Evolutionary conservation across 2,888 invertebrate genomes (phyloP).

Genomic region (Incurvaria masculella): DNA sequence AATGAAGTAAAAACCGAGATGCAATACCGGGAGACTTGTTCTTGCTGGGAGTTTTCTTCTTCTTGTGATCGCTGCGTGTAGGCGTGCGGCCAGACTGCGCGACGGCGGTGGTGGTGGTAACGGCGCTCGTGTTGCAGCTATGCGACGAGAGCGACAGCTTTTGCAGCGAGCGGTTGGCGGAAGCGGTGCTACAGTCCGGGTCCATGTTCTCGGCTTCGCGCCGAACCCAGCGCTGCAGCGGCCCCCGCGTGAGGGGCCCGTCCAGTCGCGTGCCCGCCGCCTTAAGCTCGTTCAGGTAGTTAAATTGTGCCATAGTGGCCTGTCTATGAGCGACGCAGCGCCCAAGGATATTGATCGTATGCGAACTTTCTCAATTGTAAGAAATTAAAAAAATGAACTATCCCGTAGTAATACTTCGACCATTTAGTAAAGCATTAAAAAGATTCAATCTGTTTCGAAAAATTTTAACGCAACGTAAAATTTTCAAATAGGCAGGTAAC

Average conservation of each 20-base stretch:
- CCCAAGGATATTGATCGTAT: not conserved
- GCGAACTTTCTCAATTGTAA: constrained; percentile 1
- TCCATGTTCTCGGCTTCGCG: constrained; percentile 61
- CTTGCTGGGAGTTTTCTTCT: constrained; percentile 65
- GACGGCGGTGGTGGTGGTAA: constrained; percentile 47
- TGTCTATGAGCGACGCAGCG: not conserved
- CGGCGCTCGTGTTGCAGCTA: constrained; percentile 51
- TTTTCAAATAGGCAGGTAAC: too few relatives aligned
- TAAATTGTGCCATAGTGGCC: constrained; percentile 82
- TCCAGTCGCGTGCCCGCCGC: constrained; percentile 70
- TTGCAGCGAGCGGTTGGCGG: constrained; percentile 63
- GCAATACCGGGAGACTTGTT: constrained; percentile 62
- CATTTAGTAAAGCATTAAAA: too few relatives aligned
- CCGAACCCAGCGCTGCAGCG: constrained; percentile 75
- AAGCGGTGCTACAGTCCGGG: constrained; percentile 37
- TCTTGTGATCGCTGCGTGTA: constrained; percentile 48
- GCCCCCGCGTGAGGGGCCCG: constrained; percentile 74
- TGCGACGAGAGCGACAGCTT: constrained; percentile 58
- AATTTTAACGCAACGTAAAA: too few relatives aligned
- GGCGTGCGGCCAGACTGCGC: constrained; percentile 57
- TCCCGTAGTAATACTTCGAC: too few relatives aligned
- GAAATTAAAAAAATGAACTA: too few relatives aligned
- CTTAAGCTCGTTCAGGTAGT: constrained; percentile 76
- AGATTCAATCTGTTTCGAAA: too few relatives aligned
- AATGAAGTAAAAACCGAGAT: too few relatives aligned